Base-by-base conservation (phyloP, 2,888 invertebrate species). In the Bellardia pandia region DNA sequence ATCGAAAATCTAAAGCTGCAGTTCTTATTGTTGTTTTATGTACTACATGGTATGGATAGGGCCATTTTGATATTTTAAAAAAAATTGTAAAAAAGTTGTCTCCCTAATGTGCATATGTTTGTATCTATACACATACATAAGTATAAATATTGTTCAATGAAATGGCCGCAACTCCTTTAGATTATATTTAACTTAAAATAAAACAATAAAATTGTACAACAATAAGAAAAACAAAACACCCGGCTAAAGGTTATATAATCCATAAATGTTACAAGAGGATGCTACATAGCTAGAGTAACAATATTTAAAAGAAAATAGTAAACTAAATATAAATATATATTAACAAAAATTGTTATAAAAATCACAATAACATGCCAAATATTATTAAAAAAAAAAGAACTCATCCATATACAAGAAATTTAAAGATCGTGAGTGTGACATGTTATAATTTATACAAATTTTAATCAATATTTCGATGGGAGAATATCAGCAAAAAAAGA, bases 181-280 rank as follows among this genome's bases (percentile, higher is more conserved):
- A 86, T 78, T 86, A 62, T 74, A 62, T 62, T 37, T 60, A 51
- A 23, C 9, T 37, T 3, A 23, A 62, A 62, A 62, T 56, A 42
- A 64, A 64, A 64, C 51, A 64, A 72, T 30, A 53, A 64, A 42
- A 53, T 23, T 23, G 23, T 23, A 64, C 30, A 76, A 14, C 64
- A 14, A 58, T 5, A 79, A 71, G 16, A 76, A 40, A 11, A 75
- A 77, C 16, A 69, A 64, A 58, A 69, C 75, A 76, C 23, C 23
- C 76, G 75, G n/a, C 58, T 76, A 86, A 83, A 86, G 83, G 83
- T 86, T 86, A 79, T 83, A 79, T 83, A 69, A 79, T 69, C 69
- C 78, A 81, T 42, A 83, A 86, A 86, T 86, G 86, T 45, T 83
- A 78, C 45, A 72, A 71, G 33, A 86, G 37, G 77, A 81, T 58